Base-by-base conservation (phyloP, 2,113 vertebrate genomes). In the Phylloscopus trochiloides region DNA sequence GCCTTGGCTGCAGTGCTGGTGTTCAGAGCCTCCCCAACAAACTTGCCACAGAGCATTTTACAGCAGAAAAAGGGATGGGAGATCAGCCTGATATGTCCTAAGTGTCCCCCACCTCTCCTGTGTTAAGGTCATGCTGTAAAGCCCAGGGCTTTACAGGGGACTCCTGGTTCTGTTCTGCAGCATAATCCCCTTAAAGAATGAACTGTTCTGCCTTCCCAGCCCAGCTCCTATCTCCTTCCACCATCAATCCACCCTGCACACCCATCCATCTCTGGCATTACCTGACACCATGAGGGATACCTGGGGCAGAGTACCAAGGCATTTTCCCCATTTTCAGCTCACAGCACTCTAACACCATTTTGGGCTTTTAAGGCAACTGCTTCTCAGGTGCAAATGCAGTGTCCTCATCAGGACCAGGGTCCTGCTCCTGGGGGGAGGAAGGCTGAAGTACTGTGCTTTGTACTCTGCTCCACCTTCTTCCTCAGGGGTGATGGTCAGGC, bases 241-340 rank as follows among this genome's bases (percentile, higher is more conserved):
- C 42, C 58, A 20, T 7, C 84, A 34, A 38, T 7, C 16, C 4
- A 2, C 24, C 20, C 63, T 26, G 17, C n/a, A 32, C 50, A 34
- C 18, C 11, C 71, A 25, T 5, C 32, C 54, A 36, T 8, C n/a
- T 28, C 1, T 4, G 29, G 51, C n/a, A 15, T 48, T 36, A 28
- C 5, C 11, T 8, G 22, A 31, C 0, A 0, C 9, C n/a, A 9
- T 1, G 3, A 17, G 7, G 10, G 31, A 24, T 25, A 43, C 24
- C 26, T 52, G 45, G 11, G 22, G 10, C 26, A 24, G 10, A 8
- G 3, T n/a, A 51, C 13, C 0, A 7, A 47, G 36, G 15, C 1
- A 2, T 68, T 61, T 57, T 19, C 9, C 47, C 20, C 32, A 21
- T 65, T 86, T 79, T 65, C 71, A 77, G 29, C 50, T 62, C 0